A percentile compares a stretch with the other conserved stretches of the same genome.
phyloP scores from a whole-genome alignment of 1,140 invertebrate species.

The Caligus rogercresseyi region DNA sequence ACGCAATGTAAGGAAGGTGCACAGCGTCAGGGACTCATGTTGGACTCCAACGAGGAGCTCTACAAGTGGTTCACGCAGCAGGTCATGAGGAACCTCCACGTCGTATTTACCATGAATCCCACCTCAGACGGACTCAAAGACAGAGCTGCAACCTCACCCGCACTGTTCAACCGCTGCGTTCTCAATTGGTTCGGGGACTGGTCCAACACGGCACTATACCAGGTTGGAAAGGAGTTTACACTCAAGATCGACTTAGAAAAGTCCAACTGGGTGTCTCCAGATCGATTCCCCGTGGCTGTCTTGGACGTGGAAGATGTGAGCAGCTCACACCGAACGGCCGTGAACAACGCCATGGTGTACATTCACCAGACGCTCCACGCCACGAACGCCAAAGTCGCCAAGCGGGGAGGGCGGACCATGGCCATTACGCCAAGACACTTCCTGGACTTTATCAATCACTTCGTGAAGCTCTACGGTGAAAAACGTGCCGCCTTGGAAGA shows the following conservation, averaged over 20 bases:
- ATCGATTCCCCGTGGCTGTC: constrained; percentile 51
- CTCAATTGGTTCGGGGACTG: constrained; percentile 99
- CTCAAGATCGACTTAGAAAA: constrained; percentile 61
- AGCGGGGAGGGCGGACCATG: constrained; percentile 82
- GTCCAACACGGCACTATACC: constrained; percentile 90
- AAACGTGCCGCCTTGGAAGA: constrained; percentile 95
- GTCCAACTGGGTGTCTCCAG: constrained; percentile 59
- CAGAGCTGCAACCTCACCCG: constrained; percentile 91
- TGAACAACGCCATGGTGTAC: constrained; percentile 94
- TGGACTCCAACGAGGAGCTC: constrained; percentile 93
- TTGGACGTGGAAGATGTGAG: background rate
- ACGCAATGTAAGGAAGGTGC: constrained; percentile 99
- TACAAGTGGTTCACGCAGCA: constrained; percentile 98
- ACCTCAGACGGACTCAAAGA: constrained; percentile 94
- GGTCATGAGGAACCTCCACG: constrained; percentile 97
- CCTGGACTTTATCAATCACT: constrained; percentile 99
- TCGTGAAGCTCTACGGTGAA: constrained; percentile 92
- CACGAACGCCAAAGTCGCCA: constrained; percentile 69
- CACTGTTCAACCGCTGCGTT: constrained; percentile 96
- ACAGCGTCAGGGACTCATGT: constrained; percentile 89
- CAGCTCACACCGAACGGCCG: constrained; percentile 39
- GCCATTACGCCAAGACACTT: constrained; percentile 95
- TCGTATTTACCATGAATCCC: constrained; percentile 99
- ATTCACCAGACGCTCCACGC: constrained; percentile 92
- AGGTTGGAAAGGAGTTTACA: constrained; percentile 76